phyloP scores from a whole-genome alignment of 2,113 vertebrate species.

The Alexandromys fortis region DNA sequence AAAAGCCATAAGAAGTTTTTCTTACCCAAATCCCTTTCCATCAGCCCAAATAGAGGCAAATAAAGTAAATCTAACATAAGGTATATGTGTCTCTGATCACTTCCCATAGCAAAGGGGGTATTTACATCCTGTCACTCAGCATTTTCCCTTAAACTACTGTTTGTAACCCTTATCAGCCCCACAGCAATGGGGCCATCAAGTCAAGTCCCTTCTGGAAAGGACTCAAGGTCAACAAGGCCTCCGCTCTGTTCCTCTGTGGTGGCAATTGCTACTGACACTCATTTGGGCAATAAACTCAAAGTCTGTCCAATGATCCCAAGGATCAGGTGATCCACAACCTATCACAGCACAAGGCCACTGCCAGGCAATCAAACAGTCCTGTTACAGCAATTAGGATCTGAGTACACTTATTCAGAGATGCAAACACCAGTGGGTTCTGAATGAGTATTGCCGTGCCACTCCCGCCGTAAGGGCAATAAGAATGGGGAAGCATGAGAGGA shows the following conservation, averaged over 20 bases:
- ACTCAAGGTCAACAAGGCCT: slow-evolving; percentile 92
- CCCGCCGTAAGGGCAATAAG: slow-evolving; percentile 72
- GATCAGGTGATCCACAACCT: slow-evolving; percentile 89
- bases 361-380: slow-evolving; percentile 91
- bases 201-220: slow-evolving; percentile 89
- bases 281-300: slow-evolving; percentile 90
- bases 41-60: slow-evolving; percentile 87
- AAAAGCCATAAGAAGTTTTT: slow-evolving; percentile 83
- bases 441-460: slow-evolving; percentile 77
- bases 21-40: slow-evolving; percentile 85
- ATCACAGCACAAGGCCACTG: slow-evolving; percentile 86
- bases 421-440: slow-evolving; percentile 85
- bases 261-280: slow-evolving; percentile 88
- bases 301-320: slow-evolving; percentile 88
- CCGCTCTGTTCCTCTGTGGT: slow-evolving; percentile 91
- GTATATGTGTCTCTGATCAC: slow-evolving; percentile 81
- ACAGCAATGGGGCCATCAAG: slow-evolving; percentile 92
- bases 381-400: slow-evolving; percentile 87
- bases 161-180: slow-evolving; percentile 91
- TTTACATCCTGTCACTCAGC: slow-evolving; percentile 93
- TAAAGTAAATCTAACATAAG: slow-evolving; percentile 86
- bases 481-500: slow-evolving; percentile 74
- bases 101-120: slow-evolving; percentile 90
- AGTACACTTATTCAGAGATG: slow-evolving; percentile 85
- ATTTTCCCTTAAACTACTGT: slow-evolving; percentile 92